Percentiles rank a stretch among this genome's conserved stretches.
phyloP scores from a whole-genome alignment of 2,113 vertebrate species.

The Hippocampus guttulatus region DNA sequence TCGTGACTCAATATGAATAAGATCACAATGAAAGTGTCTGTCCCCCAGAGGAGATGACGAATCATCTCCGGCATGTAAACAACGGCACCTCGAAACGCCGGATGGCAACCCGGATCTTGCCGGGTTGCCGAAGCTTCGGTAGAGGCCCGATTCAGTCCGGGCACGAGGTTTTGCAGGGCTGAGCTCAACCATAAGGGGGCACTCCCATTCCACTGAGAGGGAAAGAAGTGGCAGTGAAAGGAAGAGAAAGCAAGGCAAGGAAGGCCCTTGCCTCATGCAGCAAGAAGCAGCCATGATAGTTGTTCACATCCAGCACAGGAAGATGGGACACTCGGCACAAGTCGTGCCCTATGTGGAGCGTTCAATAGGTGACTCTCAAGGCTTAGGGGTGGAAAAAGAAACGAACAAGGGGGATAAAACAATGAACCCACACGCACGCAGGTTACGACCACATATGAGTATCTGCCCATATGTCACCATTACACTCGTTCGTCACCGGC shows the following conservation, averaged over 20 bases:
- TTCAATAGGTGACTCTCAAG: not conserved
- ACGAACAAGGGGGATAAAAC: not conserved
- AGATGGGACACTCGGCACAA: conserved; percentile 9
- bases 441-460: conserved; percentile 27
- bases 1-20: conserved; percentile 13
- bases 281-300: conserved; percentile 69
- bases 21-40: not conserved
- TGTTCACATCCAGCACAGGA: conserved; percentile 34
- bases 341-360: not conserved
- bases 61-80: not conserved
- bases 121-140: not conserved
- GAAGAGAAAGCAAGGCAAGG: conserved; percentile 50
- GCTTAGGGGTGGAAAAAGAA: not conserved
- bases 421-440: conserved; percentile 1
- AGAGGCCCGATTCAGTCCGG: conserved; percentile 27
- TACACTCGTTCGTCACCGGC: conserved; percentile 43
- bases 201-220: conserved; percentile 68
- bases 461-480: conserved; percentile 44
- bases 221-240: conserved; percentile 53
- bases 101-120: not conserved
- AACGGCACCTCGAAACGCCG: conserved; percentile 12
- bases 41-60: not conserved
- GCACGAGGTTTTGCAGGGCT: conserved; percentile 57
- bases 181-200: conserved; percentile 73
- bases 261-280: conserved; percentile 57